A percentile compares a stretch with the other conserved stretches of the same genome.
phyloP scores from a whole-genome alignment of 2,888 invertebrate genomes.

The Eupithecia centaureata region DNA sequence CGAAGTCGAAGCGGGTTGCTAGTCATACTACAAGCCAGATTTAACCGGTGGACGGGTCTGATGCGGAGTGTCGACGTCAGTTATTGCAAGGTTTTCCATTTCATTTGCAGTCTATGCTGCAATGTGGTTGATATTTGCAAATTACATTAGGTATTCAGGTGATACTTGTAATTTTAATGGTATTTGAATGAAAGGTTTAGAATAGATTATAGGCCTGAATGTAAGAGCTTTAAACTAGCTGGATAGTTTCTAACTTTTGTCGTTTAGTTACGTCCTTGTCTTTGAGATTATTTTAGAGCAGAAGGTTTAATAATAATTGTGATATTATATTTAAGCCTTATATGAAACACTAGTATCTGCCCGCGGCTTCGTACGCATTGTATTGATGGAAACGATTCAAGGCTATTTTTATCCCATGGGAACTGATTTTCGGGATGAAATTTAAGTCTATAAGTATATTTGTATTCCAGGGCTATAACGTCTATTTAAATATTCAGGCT shows the following conservation, averaged over 20 bases:
- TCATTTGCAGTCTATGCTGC: not conserved
- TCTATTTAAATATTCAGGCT: too few species aligned
- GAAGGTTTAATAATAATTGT: too few species aligned
- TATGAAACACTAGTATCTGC: too few species aligned
- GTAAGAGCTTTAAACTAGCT: not conserved
- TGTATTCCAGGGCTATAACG: too few species aligned
- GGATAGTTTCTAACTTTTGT: not conserved
- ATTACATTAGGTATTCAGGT: not conserved
- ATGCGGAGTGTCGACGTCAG: slow-evolving; percentile 22
- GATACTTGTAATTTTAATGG: not conserved
- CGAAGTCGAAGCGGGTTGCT: not conserved
- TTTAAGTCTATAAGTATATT: too few species aligned
- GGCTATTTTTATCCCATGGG: too few species aligned
- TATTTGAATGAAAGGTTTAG: not conserved
- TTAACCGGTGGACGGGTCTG: slow-evolving; percentile 27
- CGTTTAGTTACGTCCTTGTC: not conserved
- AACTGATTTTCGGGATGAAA: too few species aligned
- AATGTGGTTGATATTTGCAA: slow-evolving; percentile 2
- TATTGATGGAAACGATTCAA: too few species aligned
- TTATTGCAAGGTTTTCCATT: slow-evolving; percentile 9
- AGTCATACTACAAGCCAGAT: slow-evolving; percentile 35
- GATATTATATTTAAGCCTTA: too few species aligned
- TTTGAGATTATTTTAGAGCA: not conserved
- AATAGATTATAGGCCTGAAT: not conserved
- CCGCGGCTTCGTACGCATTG: too few species aligned